phyloP scores from a whole-genome alignment of 2,797 vertebrate genomes.

The Alca torda region DNA sequence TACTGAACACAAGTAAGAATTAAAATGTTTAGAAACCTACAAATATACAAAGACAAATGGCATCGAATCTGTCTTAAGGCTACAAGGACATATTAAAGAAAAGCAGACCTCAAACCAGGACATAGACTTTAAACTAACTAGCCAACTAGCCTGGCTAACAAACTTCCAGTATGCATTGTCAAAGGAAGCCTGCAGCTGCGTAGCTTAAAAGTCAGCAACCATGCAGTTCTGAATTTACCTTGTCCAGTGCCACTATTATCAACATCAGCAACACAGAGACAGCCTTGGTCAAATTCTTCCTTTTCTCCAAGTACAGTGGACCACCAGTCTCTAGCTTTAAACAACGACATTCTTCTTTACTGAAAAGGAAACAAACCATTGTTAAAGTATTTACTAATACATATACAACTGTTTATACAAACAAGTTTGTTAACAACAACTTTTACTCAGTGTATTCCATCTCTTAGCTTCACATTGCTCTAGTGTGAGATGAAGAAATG shows the following conservation, averaged over 20 bases:
- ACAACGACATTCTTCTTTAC: conserved; percentile 89
- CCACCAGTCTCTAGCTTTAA: conserved; percentile 99
- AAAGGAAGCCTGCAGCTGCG: neutral
- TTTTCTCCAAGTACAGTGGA: conserved; percentile 87
- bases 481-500: neutral
- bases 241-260: conserved; percentile 91
- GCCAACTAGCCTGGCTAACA: neutral
- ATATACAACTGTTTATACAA: neutral
- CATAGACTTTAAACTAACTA: neutral
- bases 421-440: neutral
- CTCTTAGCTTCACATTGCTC: neutral
- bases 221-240: conserved; percentile 76
- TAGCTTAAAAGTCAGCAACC: neutral
- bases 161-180: neutral
- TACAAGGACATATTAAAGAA: neutral
- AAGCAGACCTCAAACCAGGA: neutral
- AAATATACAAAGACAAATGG: neutral
- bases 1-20: neutral
- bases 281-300: conserved; percentile 97
- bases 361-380: conserved; percentile 33
- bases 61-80: neutral
- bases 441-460: neutral
- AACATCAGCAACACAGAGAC: conserved; percentile 91
- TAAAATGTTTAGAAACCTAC: neutral
- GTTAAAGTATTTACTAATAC: neutral